These are phyloP conservation scores for Dendrolimus punctatus DNA, from an alignment of 1,140 invertebrate genomes.

Conservation along the genomic window DNA sequence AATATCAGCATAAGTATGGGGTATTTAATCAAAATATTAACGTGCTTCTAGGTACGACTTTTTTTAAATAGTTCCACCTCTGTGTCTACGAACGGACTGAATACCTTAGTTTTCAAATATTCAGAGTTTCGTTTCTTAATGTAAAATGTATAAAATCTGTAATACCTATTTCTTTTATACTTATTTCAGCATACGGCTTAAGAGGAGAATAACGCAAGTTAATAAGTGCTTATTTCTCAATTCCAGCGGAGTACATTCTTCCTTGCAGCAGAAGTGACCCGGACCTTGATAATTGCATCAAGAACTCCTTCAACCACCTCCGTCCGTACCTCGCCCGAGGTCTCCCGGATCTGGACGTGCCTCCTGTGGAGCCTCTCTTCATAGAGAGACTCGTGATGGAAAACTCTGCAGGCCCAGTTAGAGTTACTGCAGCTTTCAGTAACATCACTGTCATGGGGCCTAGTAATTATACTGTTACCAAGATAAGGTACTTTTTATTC, in stretches of 20 bases:
- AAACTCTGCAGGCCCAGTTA: conserved; percentile 81
- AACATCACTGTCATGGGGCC: conserved; percentile 82
- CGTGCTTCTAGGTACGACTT: no score
- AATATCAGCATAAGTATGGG: no score
- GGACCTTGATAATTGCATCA: conserved; percentile 78
- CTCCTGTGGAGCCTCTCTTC: conserved; percentile 79
- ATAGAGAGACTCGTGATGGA: conserved; percentile 82
- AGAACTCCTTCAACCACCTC: conserved; percentile 79
- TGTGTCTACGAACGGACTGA: no score
- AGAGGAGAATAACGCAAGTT: not conserved
- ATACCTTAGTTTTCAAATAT: no score
- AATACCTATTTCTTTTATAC: no score
- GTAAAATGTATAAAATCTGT: no score
- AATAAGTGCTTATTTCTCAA: conserved; percentile 4
- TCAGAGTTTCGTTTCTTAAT: no score
- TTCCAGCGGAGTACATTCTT: conserved; percentile 82
- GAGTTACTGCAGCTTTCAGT: conserved; percentile 78
- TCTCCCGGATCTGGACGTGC: conserved; percentile 78
- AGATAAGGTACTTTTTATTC: conserved; percentile 48
- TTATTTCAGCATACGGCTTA: no score
- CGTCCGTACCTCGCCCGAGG: conserved; percentile 79
- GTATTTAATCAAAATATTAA: no score
- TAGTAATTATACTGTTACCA: conserved; percentile 79
- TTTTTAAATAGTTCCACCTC: no score
- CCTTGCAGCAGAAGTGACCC: conserved; percentile 79